Evolutionary conservation across 2,797 vertebrate genomes (phyloP).

Genomic region (Esox masquinongy): DNA sequence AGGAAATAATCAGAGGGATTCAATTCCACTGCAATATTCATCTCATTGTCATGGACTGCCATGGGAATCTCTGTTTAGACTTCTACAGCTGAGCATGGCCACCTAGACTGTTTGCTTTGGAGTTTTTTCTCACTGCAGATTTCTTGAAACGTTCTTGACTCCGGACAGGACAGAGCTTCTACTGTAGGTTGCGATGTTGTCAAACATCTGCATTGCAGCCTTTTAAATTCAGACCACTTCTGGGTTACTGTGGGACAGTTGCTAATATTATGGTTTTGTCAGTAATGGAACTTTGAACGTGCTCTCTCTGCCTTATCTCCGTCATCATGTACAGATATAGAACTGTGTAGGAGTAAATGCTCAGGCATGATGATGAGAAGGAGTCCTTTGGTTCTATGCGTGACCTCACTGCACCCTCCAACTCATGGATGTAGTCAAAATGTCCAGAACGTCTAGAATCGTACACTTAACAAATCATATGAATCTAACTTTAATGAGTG

Average conservation of each 20-base stretch:
- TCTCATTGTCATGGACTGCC: constrained; percentile 44
- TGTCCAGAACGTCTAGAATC: too few relatives aligned
- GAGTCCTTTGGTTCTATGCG: neutral
- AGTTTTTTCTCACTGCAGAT: neutral
- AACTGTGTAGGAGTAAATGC: constrained; percentile 1
- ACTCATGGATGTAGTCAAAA: neutral
- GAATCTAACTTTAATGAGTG: too few relatives aligned
- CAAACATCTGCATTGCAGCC: too few relatives aligned
- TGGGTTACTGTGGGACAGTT: constrained; percentile 9
- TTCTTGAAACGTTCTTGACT: neutral
- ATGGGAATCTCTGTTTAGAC: constrained; percentile 34
- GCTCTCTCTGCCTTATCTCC: neutral
- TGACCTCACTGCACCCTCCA: neutral
- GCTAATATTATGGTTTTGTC: neutral
- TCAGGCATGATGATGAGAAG: neutral
- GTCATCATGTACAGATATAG: constrained; percentile 8
- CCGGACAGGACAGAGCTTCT: too few relatives aligned
- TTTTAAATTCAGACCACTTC: neutral
- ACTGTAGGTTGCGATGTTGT: too few relatives aligned
- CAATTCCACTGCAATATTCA: constrained; percentile 70
- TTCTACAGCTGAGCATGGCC: constrained; percentile 32
- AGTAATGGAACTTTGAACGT: neutral
- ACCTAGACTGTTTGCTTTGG: neutral
- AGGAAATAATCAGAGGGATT: constrained; percentile 73
- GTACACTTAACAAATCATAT: too few relatives aligned